phyloP scores from a whole-genome alignment of 2,888 invertebrate species.

The Caenorhabditis doughertyi region DNA sequence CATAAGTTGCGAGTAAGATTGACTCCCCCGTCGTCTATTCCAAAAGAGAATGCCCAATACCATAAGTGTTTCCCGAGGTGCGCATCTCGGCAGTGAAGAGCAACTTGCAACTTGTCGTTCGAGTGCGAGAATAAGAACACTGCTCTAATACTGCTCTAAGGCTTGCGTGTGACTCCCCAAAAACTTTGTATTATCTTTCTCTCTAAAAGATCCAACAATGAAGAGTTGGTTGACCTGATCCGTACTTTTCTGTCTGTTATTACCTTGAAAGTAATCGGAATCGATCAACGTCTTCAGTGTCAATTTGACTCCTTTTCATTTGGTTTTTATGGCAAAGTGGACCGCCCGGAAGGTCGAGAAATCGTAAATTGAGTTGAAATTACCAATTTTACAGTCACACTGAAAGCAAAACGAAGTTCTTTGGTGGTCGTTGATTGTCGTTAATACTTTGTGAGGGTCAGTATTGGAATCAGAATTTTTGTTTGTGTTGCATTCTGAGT shows the following conservation, averaged over 20 bases:
- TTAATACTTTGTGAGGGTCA: constrained; percentile 33
- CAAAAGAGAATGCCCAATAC: constrained; percentile 27
- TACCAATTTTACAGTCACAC: constrained; percentile 48
- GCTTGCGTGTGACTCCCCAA: constrained; percentile 5
- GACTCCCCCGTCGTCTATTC: constrained; percentile 6
- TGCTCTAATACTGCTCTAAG: background rate
- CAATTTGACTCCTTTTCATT: background rate
- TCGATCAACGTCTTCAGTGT: constrained; percentile 35
- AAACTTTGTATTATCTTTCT: background rate
- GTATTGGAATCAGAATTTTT: background rate
- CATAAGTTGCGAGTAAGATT: constrained; percentile 58
- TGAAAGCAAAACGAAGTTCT: constrained; percentile 13
- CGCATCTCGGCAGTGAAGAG: constrained; percentile 63
- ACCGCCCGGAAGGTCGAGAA: constrained; percentile 50
- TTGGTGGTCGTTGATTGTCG: constrained; percentile 13
- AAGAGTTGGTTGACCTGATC: background rate
- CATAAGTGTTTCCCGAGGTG: constrained; percentile 59
- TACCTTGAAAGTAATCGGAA: constrained; percentile 4
- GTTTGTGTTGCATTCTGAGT: background rate
- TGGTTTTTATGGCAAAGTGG: constrained; percentile 33
- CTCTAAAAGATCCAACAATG: background rate
- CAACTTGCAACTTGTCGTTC: constrained; percentile 50
- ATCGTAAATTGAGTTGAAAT: constrained; percentile 53
- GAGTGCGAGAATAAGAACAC: constrained; percentile 43
- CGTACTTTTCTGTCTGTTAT: background rate